A percentile compares a stretch with the other conserved stretches of the same genome.
phyloP scores from a whole-genome alignment of 1,140 invertebrate genomes.

The Pomacea maculata region DNA sequence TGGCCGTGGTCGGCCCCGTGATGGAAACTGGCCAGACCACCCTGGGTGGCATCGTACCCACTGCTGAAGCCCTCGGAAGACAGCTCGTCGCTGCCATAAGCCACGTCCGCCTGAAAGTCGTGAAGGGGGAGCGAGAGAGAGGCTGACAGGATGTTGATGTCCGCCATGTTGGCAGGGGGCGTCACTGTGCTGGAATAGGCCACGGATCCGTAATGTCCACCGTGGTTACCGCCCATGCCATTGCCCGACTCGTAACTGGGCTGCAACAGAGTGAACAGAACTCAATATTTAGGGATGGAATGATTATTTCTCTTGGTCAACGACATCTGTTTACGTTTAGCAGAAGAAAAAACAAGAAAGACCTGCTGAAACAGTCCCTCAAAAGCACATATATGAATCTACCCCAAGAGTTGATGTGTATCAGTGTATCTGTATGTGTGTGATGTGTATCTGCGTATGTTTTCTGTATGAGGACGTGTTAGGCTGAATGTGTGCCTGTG shows the following conservation, averaged over 20 bases:
- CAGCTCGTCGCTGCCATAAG: slow-evolving; percentile 35
- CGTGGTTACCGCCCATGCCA: slow-evolving; percentile 25
- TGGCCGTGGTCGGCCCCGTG: slow-evolving; percentile 26
- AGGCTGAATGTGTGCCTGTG: no score
- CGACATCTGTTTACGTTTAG: no score
- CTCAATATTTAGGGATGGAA: no score
- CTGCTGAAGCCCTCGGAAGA: slow-evolving; percentile 41
- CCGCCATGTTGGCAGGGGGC: slow-evolving; percentile 35
- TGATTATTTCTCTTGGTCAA: no score
- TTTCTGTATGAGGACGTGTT: no score
- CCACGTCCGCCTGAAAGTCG: slow-evolving; percentile 45
- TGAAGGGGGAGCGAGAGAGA: slow-evolving; percentile 42
- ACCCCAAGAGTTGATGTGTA: not conserved
- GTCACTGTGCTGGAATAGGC: slow-evolving; percentile 34
- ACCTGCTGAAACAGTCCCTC: not conserved
- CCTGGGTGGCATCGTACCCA: slow-evolving; percentile 28
- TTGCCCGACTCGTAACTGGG: slow-evolving; percentile 34
- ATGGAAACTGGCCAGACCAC: slow-evolving; percentile 28
- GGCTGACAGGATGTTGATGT: slow-evolving; percentile 43
- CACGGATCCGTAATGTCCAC: slow-evolving; percentile 28
- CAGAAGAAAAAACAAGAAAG: no score
- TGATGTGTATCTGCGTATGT: no score
- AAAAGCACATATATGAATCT: not conserved
- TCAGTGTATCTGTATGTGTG: no score
- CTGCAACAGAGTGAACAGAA: slow-evolving; percentile 18